Evolutionary conservation across 1,140 invertebrate species (phyloP).

Genomic region (Tetramorium simillimum): DNA sequence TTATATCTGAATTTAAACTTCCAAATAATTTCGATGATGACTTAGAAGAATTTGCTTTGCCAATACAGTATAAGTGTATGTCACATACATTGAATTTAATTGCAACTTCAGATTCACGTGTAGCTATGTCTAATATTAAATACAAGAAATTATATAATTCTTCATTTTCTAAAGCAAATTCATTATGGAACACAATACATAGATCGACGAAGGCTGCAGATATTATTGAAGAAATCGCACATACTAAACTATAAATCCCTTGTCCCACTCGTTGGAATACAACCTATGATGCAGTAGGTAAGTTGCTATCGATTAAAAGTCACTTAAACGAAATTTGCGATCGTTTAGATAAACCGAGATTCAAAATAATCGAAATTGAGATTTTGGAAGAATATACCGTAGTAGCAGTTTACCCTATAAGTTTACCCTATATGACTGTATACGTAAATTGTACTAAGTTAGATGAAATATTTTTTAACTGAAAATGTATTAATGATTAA

Average conservation of each 20-base stretch:
- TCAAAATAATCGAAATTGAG: not conserved
- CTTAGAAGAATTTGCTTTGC: too few relatives aligned
- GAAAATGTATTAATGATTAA: too few relatives aligned
- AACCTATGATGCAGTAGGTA: slow-evolving; percentile 24
- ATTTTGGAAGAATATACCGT: slow-evolving; percentile 2
- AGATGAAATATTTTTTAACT: too few relatives aligned
- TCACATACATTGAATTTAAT: slow-evolving; percentile 13
- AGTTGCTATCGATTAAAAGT: slow-evolving; percentile 12
- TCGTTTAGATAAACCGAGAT: slow-evolving; percentile 22
- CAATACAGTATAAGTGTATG: too few relatives aligned
- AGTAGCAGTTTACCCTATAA: too few relatives aligned
- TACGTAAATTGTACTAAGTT: too few relatives aligned
- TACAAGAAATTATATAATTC: slow-evolving; percentile 28
- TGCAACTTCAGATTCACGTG: not conserved
- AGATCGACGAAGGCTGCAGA: too few relatives aligned
- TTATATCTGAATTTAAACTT: too few relatives aligned
- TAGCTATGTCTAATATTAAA: not conserved
- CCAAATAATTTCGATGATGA: too few relatives aligned
- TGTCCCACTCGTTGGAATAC: slow-evolving; percentile 33
- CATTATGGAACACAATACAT: slow-evolving; percentile 27
- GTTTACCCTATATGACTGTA: too few relatives aligned
- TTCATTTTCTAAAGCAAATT: slow-evolving; percentile 24
- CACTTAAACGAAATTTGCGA: slow-evolving; percentile 34
- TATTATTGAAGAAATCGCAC: slow-evolving; percentile 7
- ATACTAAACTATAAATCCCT: slow-evolving; percentile 5